Conservation (phyloP, 2,888 invertebrate species). For the Clepsis dumicolana region DNA sequence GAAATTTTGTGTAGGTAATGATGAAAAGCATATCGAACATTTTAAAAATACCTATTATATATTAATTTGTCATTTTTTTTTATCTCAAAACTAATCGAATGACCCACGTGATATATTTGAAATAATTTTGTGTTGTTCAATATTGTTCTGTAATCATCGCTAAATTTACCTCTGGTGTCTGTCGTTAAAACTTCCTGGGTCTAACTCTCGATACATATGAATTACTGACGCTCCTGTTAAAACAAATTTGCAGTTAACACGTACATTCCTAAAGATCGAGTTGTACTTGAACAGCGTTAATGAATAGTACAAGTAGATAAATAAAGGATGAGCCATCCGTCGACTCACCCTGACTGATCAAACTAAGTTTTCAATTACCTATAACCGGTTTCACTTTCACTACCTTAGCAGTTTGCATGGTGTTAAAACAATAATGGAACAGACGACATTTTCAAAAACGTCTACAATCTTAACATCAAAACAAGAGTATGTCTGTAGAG, state of each 20-base stretch:
- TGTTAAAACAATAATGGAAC: not conserved
- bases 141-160: not conserved
- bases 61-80: no score
- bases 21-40: no score
- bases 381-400: not conserved
- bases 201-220: not conserved
- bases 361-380: not conserved
- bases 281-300: not conserved
- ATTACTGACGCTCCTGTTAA: not conserved
- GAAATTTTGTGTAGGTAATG: no score
- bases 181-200: not conserved
- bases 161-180: not conserved
- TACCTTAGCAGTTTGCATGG: not conserved
- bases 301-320: not conserved
- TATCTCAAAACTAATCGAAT: no score
- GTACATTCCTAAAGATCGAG: not conserved
- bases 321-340: not conserved
- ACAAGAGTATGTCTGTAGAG: not conserved
- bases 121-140: not conserved
- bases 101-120: no score
- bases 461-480: not conserved
- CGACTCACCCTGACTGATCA: not conserved
- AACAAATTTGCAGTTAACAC: not conserved
- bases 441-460: not conserved
- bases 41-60: no score